These are phyloP conservation scores for Esox lucius DNA, from an alignment of 2,797 vertebrate species.

Conservation along the genomic window DNA sequence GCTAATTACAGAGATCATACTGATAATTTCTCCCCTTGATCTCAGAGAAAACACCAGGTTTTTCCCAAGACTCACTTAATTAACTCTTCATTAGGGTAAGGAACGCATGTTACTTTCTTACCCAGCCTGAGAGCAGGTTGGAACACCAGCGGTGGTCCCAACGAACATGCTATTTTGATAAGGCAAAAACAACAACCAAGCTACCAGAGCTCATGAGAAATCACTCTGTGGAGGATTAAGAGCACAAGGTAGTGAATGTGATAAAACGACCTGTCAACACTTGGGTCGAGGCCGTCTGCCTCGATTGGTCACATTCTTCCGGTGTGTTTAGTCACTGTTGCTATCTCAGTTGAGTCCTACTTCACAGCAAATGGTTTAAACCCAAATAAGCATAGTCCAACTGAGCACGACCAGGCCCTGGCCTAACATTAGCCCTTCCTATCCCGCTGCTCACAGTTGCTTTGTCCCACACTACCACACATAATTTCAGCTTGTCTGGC, in stretches of 20 bases:
- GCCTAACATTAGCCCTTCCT: not conserved
- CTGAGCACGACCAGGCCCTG: not conserved
- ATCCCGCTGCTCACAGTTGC: constrained; percentile 46
- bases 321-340: constrained; percentile 19
- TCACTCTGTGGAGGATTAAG: constrained; percentile 42
- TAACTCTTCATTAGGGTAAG: constrained; percentile 22
- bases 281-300: not conserved
- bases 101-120: constrained; percentile 33
- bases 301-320: not conserved
- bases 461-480: constrained; percentile 25
- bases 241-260: constrained; percentile 26
- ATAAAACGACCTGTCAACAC: constrained; percentile 47
- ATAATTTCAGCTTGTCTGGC: constrained; percentile 31
- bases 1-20: constrained; percentile 62
- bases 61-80: constrained; percentile 34
- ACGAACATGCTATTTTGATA: constrained; percentile 49
- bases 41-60: constrained; percentile 34
- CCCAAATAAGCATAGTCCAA: constrained; percentile 10
- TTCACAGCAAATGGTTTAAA: constrained; percentile 31
- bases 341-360: constrained; percentile 18
- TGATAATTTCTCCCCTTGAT: constrained; percentile 57
- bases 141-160: constrained; percentile 42
- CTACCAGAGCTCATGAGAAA: constrained; percentile 51
- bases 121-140: constrained; percentile 13
- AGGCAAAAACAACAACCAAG: constrained; percentile 49